Conservation (phyloP, 2,888 invertebrate species). For the Aromia moschata region DNA sequence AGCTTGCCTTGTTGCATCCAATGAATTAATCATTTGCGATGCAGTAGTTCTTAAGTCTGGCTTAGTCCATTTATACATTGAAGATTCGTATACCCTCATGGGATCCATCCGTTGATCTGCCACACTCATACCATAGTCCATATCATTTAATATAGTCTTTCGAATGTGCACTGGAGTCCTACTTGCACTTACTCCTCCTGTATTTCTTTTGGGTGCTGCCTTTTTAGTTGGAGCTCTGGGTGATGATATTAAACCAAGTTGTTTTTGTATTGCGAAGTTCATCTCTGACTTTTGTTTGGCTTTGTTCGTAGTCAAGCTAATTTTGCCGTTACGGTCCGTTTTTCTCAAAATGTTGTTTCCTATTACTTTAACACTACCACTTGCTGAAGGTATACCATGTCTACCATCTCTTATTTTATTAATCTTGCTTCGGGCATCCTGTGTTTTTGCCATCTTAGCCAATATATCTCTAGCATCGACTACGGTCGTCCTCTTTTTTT, state of each 20-base stretch:
- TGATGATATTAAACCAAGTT: slow-evolving; percentile 54
- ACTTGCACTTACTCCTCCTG: slow-evolving; percentile 32
- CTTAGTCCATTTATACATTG: slow-evolving; percentile 52
- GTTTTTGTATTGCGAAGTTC: slow-evolving; percentile 59
- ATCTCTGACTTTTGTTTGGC: slow-evolving; percentile 53
- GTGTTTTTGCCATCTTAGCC: slow-evolving; percentile 76
- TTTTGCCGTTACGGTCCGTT: slow-evolving; percentile 66
- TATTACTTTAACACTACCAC: slow-evolving; percentile 58
- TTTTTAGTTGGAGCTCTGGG: slow-evolving; percentile 31
- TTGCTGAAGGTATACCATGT: slow-evolving; percentile 45
- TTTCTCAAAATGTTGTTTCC: slow-evolving; percentile 64
- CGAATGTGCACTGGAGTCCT: slow-evolving; percentile 37
- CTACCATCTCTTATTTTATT: slow-evolving; percentile 70
- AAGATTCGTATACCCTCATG: slow-evolving; percentile 39
- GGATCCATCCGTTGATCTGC: slow-evolving; percentile 36
- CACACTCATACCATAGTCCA: slow-evolving; percentile 39
- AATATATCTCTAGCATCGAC: slow-evolving; percentile 84
- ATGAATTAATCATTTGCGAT: slow-evolving; percentile 49
- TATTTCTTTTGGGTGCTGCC: slow-evolving; percentile 37
- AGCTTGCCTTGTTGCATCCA: slow-evolving; percentile 47
- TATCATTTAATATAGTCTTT: slow-evolving; percentile 56
- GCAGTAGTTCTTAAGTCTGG: slow-evolving; percentile 47
- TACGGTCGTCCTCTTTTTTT: slow-evolving; percentile 79
- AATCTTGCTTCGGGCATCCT: slow-evolving; percentile 79
- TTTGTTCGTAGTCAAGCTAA: slow-evolving; percentile 66